Conservation (phyloP, 2,797 vertebrate genomes). For the Lepus townsendii region DNA sequence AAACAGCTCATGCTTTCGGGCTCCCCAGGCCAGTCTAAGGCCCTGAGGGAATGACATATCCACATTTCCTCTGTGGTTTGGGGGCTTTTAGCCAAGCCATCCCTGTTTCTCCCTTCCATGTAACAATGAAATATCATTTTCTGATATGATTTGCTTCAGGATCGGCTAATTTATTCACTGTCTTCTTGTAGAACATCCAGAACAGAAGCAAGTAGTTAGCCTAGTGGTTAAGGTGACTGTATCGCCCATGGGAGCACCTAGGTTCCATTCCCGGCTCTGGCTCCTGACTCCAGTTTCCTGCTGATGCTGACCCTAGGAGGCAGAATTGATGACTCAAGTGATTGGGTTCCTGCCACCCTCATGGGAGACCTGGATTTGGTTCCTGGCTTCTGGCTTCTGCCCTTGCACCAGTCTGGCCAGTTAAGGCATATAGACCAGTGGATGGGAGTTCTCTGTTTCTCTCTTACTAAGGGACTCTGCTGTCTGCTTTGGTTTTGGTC, state of each 20-base stretch:
- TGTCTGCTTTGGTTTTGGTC: neutral
- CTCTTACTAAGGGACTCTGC: neutral
- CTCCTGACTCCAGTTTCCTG: too few relatives aligned
- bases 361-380: too few relatives aligned
- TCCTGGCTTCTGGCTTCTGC: too few relatives aligned
- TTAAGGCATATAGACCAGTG: too few relatives aligned
- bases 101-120: neutral
- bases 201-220: neutral
- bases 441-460: neutral
- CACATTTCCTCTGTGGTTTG: neutral
- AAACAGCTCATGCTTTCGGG: neutral
- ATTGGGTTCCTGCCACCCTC: too few relatives aligned
- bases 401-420: too few relatives aligned
- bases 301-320: too few relatives aligned
- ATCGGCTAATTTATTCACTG: neutral
- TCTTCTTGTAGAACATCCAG: constrained; percentile 9
- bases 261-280: too few relatives aligned
- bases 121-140: neutral
- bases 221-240: too few relatives aligned
- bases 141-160: neutral
- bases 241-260: too few relatives aligned
- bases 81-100: constrained; percentile 38
- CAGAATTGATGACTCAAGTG: too few relatives aligned
- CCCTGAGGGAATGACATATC: neutral
- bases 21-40: neutral